Conservation (phyloP, 1,140 invertebrate genomes). For the Drosophila nebulosa region DNA sequence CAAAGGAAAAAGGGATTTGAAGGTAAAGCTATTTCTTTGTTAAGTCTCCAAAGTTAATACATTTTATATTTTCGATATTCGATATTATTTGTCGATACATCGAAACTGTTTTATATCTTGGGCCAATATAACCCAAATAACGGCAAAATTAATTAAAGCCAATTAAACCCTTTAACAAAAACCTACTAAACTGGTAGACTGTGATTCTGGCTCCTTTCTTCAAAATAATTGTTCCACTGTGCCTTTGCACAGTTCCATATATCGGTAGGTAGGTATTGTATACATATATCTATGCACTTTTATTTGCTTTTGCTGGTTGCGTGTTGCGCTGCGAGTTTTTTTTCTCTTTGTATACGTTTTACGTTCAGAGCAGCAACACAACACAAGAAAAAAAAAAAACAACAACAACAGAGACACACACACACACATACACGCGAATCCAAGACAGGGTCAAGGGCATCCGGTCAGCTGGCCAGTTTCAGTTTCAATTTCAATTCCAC, state of each 20-base stretch:
- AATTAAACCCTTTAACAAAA: too few species aligned
- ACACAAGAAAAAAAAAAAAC: background rate
- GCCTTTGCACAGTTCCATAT: background rate
- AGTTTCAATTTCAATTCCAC: slow-evolving; percentile 23
- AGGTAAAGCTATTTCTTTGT: too few species aligned
- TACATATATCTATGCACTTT: slow-evolving; percentile 10
- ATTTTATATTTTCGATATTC: too few species aligned
- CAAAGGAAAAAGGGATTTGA: too few species aligned
- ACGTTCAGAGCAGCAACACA: slow-evolving; percentile 7
- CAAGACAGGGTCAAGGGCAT: slow-evolving; percentile 63
- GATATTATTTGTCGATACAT: too few species aligned
- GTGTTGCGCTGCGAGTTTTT: slow-evolving; percentile 20
- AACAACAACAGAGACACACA: background rate
- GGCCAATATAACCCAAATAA: too few species aligned
- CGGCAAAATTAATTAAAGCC: too few species aligned
- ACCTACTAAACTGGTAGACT: too few species aligned
- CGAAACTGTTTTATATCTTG: too few species aligned
- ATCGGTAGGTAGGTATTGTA: background rate
- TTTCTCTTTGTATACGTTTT: slow-evolving; percentile 7
- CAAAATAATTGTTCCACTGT: background rate
- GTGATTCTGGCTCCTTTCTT: too few species aligned
- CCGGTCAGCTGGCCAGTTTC: slow-evolving; percentile 33
- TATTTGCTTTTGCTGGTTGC: slow-evolving; percentile 35
- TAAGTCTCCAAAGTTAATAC: too few species aligned
- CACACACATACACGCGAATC: background rate